Evolutionary conservation across 2,797 vertebrate species (phyloP), one percentile per base, ranked within the genome.

Genomic region (Poeciliopsis presidionis): DNA sequence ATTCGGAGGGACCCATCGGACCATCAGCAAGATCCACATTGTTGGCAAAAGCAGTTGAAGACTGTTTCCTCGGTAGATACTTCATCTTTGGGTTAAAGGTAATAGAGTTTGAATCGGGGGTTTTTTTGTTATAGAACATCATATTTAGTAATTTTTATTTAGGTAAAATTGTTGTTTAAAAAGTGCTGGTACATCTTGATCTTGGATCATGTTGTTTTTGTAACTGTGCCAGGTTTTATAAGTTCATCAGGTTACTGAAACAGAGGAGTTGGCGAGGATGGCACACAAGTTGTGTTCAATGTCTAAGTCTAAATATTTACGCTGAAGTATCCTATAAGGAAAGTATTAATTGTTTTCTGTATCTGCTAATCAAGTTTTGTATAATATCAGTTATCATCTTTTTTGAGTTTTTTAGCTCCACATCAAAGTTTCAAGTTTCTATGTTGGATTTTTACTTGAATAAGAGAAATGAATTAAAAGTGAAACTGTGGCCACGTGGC

Each of bases 71-170:
- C 80, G 97, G 98, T 78, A 97, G 92, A 94, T 96, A 87, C 88
- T 97, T 99, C 85, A 81, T 97, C 82, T 99, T 99, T 95, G 96
- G 96, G 84, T 90, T 99, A 73, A 98, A 98, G 97, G 98, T 99
- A 95, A 28, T 43, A 1, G 55, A 59, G 7, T 72, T 11, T 25
- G 20, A 2, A 74, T 25, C 11, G 3, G 3, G 6, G 33, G 1
- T 65, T 33, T 5, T 59, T 9, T 8, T 49, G 33, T 72, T 4
- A 33, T 76, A 7, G 7, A 18, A 22, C 5, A 70, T 77, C 0
- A 18, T 28, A 53, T 7, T 16, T 5, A 5, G 2, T 30, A 22
- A 11, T 3, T 9, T 76, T 53, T 16, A 30, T 22, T 30, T 13
- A 28, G 22, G 11, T 70, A 30, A 25, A 3, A 14, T 55, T 61